Conservation (phyloP, 2,797 vertebrate genomes). For the Mus minutoides region DNA sequence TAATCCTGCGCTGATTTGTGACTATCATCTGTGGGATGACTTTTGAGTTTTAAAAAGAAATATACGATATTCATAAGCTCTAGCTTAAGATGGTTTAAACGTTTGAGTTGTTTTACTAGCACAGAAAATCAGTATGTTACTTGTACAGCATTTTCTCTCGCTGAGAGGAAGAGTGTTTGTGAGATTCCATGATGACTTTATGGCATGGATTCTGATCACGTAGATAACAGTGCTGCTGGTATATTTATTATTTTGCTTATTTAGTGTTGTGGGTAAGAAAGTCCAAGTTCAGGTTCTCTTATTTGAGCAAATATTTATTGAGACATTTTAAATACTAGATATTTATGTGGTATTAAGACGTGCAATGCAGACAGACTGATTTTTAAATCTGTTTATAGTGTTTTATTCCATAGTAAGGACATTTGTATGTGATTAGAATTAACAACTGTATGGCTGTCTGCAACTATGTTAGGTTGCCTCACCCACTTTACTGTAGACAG, state of each 20-base stretch:
- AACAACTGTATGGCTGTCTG: constrained; percentile 48
- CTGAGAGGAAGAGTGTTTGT: neutral
- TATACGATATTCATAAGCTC: constrained; percentile 30
- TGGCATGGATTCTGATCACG: constrained; percentile 31
- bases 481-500: constrained; percentile 56
- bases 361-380: constrained; percentile 4
- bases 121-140: constrained; percentile 10
- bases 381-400: constrained; percentile 53
- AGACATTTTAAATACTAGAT: constrained; percentile 47
- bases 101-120: constrained; percentile 61
- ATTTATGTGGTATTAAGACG: constrained; percentile 48
- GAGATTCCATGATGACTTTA: neutral
- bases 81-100: constrained; percentile 16
- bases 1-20: constrained; percentile 53
- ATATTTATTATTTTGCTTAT: neutral
- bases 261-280: constrained; percentile 36
- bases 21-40: constrained; percentile 22
- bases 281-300: constrained; percentile 66
- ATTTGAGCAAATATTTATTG: constrained; percentile 57
- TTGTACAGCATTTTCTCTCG: constrained; percentile 21
- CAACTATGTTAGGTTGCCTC: constrained; percentile 61
- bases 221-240: neutral
- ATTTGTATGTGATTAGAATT: constrained; percentile 61
- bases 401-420: constrained; percentile 41
- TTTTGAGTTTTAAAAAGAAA: constrained; percentile 59